A percentile compares a stretch with the other conserved stretches of the same genome.
Conservation (phyloP, 2,888 invertebrate species). For the Latrodectus hesperus region DNA sequence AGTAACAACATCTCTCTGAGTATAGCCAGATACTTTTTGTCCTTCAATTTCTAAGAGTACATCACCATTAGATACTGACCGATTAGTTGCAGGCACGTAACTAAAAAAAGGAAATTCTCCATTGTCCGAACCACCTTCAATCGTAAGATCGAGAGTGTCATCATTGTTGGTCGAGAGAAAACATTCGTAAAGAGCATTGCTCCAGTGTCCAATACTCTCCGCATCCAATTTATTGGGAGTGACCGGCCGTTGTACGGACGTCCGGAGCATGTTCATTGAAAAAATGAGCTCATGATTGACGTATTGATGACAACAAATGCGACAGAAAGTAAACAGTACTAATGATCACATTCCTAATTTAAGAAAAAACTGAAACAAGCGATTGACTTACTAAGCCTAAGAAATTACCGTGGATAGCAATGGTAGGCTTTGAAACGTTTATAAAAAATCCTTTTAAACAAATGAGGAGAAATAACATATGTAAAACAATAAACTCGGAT, state of each 20-base stretch:
- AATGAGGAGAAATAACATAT: conserved; percentile 20
- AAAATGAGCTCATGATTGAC: conserved; percentile 36
- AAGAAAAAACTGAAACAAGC: neutral
- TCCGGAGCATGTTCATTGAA: conserved; percentile 73
- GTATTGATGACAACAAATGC: conserved; percentile 20
- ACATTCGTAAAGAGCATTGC: conserved; percentile 76
- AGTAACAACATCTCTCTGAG: conserved; percentile 77
- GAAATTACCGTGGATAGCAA: conserved; percentile 41
- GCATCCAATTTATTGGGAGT: conserved; percentile 71
- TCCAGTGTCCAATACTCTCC: conserved; percentile 75
- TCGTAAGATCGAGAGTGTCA: conserved; percentile 75
- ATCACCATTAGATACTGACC: conserved; percentile 73
- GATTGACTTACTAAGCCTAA: conserved; percentile 50
- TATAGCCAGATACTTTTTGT: conserved; percentile 79
- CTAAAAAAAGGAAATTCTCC: conserved; percentile 75
- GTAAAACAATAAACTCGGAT: conserved; percentile 36
- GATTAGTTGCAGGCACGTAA: conserved; percentile 69
- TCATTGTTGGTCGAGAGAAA: conserved; percentile 75
- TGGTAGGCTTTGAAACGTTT: conserved; percentile 40
- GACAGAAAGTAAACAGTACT: conserved; percentile 37
- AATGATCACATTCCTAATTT: conserved; percentile 16
- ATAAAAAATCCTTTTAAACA: conserved; percentile 46
- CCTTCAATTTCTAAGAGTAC: conserved; percentile 78
- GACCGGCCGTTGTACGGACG: conserved; percentile 74
- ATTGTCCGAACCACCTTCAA: conserved; percentile 78